Evolutionary conservation across 1,140 invertebrate genomes (phyloP), one percentile per base, ranked within the genome.

Genomic region (Orussus abietinus): DNA sequence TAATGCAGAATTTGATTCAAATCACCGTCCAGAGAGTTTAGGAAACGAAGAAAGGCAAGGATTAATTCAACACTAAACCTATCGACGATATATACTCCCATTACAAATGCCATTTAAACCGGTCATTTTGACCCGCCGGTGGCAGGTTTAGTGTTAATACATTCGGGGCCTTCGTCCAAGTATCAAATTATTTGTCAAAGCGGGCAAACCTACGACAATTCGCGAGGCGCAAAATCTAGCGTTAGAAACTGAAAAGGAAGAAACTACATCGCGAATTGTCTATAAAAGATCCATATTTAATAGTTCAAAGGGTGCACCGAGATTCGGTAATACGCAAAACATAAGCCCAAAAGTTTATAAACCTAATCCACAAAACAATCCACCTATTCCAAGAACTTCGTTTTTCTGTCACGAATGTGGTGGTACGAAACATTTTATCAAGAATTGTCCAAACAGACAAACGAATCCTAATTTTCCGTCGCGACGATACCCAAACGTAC

Each of bases 341-440:
- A 25, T n/a, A 25, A 25, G n/a, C 22, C 22, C 6, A 25, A 25
- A n/a, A n/a, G n/a, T n/a, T n/a, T n/a, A n/a, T n/a, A n/a, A n/a
- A n/a, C n/a, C n/a, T n/a, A n/a, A n/a, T n/a, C 22, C 6, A 25
- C 22, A 25, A 25, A 25, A 25, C 22, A 25, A 25, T 25, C 6
- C 22, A n/a, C n/a, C 22, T n/a, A 25, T n/a, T 25, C 6, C 6
- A 6, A 25, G n/a, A 25, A 25, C 6, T 25, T n/a, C 6, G n/a
- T 25, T 25, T 25, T 7, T n/a, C 22, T 25, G 22, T 25, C 22
- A 25, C 22, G 22, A n/a, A 25, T 25, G 22, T 25, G 22, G 22
- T n/a, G n/a, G 22, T 25, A 25, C 22, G n/a, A n/a, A 25, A 25
- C 22, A 25, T 25, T 25, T 25, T 25, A 25, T 25, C 22, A 25